These are phyloP conservation scores for Lacanobia oleracea DNA, from an alignment of 2,888 invertebrate species.

Conservation along the genomic window DNA sequence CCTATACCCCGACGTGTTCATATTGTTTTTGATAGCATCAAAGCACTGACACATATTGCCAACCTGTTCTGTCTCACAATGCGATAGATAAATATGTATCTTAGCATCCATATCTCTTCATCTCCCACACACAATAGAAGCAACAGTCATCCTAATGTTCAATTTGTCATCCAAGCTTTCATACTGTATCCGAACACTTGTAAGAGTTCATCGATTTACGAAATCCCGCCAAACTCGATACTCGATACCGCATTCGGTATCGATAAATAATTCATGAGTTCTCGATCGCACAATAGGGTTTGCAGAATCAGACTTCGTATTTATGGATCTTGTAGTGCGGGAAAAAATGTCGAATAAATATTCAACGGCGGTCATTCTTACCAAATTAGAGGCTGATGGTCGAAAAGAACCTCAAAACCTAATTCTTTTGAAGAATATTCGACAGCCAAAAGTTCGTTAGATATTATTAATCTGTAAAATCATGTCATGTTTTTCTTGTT, in stretches of 20 bases:
- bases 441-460: conserved; percentile 27
- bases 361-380: conserved; percentile 41
- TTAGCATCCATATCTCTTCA: conserved; percentile 37
- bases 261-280: conserved; percentile 85
- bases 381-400: conserved; percentile 46
- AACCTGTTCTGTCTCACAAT: conserved; percentile 38
- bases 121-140: conserved; percentile 51
- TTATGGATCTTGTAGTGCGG: conserved; percentile 74
- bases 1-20: not conserved
- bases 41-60: conserved; percentile 31
- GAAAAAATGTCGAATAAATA: conserved; percentile 71
- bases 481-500: conserved; percentile 37
- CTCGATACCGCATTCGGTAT: conserved; percentile 82
- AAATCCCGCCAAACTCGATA: conserved; percentile 85
- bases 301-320: conserved; percentile 80
- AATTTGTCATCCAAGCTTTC: conserved; percentile 52
- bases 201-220: conserved; percentile 82
- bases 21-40: conserved; percentile 49
- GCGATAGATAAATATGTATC: conserved; percentile 60
- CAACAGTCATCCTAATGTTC: conserved; percentile 46
- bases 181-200: conserved; percentile 77
- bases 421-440: conserved; percentile 37
- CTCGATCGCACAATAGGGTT: conserved; percentile 83
- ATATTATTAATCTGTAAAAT: conserved; percentile 44
- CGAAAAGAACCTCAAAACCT: conserved; percentile 49